Percentiles rank a stretch among this genome's conserved stretches.
phyloP scores from a whole-genome alignment of 2,113 vertebrate genomes.

The Varanus komodoensis region DNA sequence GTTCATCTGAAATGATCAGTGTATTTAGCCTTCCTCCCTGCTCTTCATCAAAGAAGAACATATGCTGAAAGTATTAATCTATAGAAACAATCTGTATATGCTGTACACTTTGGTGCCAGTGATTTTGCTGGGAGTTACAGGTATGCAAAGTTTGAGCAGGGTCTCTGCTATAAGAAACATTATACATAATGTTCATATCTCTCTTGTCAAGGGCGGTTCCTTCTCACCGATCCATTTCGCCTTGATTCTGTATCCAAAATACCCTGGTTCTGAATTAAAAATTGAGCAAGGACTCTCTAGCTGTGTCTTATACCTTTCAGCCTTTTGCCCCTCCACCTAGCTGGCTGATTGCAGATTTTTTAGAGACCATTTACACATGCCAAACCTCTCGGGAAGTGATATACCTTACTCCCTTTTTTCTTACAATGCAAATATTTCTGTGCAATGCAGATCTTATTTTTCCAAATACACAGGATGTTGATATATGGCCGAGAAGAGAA shows the following conservation, averaged over 20 bases:
- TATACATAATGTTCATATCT: background rate
- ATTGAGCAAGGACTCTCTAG: constrained; percentile 41
- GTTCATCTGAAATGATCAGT: constrained; percentile 56
- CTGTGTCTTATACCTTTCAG: constrained; percentile 13
- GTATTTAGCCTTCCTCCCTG: background rate
- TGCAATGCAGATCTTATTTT: constrained; percentile 52
- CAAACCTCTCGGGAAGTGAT: constrained; percentile 63
- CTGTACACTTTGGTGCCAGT: background rate
- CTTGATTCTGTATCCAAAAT: constrained; percentile 14
- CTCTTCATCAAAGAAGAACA: constrained; percentile 39
- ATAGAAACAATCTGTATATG: background rate
- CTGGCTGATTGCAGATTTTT: constrained; percentile 52
- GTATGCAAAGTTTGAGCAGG: background rate
- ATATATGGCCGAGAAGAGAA: constrained; percentile 61
- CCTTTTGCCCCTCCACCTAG: constrained; percentile 25
- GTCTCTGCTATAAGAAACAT: background rate
- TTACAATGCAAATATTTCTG: constrained; percentile 70
- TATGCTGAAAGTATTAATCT: constrained; percentile 31
- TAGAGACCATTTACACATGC: constrained; percentile 64
- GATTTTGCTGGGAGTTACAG: background rate
- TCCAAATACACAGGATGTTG: constrained; percentile 47
- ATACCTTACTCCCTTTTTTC: constrained; percentile 70
- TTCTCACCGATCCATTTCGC: constrained; percentile 19
- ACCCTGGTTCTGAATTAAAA: constrained; percentile 5
- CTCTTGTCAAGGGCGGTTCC: background rate